phyloP scores from a whole-genome alignment of 1,140 invertebrate species.

The Nasonia vitripennis region DNA sequence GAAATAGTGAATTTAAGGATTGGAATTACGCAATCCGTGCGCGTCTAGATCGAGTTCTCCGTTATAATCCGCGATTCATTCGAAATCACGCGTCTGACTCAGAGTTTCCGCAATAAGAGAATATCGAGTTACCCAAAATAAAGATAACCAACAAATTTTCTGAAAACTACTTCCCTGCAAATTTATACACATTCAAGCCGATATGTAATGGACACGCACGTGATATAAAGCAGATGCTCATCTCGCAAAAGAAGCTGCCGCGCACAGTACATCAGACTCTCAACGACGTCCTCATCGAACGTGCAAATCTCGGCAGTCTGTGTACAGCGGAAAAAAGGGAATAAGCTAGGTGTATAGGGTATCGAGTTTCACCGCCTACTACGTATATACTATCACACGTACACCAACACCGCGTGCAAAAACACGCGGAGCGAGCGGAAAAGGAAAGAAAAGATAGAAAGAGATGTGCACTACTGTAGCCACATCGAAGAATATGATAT shows the following conservation, averaged over 20 bases:
- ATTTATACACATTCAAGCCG: neutral
- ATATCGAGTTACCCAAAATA: neutral
- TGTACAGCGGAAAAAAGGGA: neutral
- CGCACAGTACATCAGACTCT: neutral
- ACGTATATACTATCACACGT: no score
- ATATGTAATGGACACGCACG: neutral
- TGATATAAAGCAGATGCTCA: neutral
- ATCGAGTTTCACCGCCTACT: slow-evolving; percentile 46
- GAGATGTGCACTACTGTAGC: neutral
- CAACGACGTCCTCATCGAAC: neutral
- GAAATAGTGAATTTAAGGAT: slow-evolving; percentile 24
- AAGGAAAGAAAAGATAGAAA: neutral
- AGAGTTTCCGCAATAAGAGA: neutral
- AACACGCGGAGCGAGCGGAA: neutral
- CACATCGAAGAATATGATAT: slow-evolving; percentile 50
- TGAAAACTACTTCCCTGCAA: no score
- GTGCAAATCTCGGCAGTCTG: slow-evolving; percentile 14
- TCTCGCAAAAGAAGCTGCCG: neutral
- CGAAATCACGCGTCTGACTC: neutral
- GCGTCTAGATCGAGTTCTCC: neutral
- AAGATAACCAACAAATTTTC: neutral
- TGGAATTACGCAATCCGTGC: slow-evolving; percentile 29
- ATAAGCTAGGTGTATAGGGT: slow-evolving; percentile 1
- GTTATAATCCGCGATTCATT: slow-evolving; percentile 11
- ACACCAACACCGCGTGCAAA: neutral